phyloP scores from a whole-genome alignment of 2,888 invertebrate genomes.

The Villa cingulata region DNA sequence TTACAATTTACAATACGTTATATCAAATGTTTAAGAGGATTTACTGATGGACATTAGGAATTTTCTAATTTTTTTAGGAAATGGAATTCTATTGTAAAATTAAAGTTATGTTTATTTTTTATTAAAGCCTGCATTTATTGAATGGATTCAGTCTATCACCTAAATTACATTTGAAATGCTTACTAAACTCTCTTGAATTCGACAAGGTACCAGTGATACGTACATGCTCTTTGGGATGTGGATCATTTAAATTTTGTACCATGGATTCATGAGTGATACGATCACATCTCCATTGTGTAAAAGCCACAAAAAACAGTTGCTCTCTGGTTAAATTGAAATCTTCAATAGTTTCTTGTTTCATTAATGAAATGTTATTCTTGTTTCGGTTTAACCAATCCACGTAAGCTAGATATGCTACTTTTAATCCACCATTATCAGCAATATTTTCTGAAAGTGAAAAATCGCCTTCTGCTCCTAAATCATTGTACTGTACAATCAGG shows the following conservation, averaged over 20 bases:
- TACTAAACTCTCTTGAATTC: neutral
- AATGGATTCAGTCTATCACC: neutral
- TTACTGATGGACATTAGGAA: too few species aligned
- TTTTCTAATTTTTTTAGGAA: too few species aligned
- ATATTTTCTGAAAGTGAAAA: neutral
- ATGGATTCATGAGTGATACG: neutral
- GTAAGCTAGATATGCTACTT: slow-evolving; percentile 1
- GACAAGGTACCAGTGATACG: neutral
- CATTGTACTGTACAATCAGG: slow-evolving; percentile 1
- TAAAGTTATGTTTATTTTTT: too few species aligned
- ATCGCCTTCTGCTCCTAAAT: neutral
- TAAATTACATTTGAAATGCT: neutral
- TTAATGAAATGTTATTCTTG: neutral
- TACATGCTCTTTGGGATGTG: neutral
- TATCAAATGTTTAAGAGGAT: too few species aligned
- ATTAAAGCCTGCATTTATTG: neutral
- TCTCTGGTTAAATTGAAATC: neutral
- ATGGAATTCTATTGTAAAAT: too few species aligned
- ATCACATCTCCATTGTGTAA: slow-evolving; percentile 3
- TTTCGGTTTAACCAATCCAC: neutral
- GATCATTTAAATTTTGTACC: slow-evolving; percentile 1
- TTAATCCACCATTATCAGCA: slow-evolving; percentile 2
- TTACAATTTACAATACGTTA: too few species aligned
- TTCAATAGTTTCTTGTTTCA: neutral
- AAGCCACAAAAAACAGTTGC: slow-evolving; percentile 2